Conservation (phyloP, 2,888 invertebrate genomes). For the Brachypalpus laphriformis region DNA sequence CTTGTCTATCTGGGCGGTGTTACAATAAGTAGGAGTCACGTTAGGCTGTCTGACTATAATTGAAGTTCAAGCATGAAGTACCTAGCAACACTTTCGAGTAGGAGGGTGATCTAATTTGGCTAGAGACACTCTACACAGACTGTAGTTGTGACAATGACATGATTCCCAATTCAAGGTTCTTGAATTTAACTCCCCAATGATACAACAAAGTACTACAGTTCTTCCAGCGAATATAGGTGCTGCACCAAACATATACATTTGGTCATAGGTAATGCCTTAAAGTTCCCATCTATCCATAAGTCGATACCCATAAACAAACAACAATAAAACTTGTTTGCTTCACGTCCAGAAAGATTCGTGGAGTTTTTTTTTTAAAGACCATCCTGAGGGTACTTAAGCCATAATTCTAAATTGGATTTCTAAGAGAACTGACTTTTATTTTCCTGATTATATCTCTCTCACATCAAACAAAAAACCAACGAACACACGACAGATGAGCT, state of each 20-base stretch:
- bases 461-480: background rate
- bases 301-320: background rate
- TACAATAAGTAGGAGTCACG: background rate
- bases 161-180: background rate
- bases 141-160: constrained; percentile 21
- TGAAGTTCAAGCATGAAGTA: background rate
- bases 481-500: background rate
- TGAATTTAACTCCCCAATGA: background rate
- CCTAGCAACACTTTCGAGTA: background rate
- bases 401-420: background rate
- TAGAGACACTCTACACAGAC: background rate
- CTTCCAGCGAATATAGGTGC: background rate
- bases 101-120: background rate
- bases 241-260: background rate
- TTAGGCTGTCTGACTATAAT: background rate
- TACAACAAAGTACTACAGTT: background rate
- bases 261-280: background rate
- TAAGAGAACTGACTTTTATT: background rate
- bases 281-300: background rate
- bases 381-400: background rate
- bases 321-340: too few relatives aligned
- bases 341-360: background rate
- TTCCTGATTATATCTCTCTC: background rate
- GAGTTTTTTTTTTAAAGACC: background rate
- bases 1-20: background rate